These are phyloP conservation scores for Buathra laborator DNA, from an alignment of 2,888 invertebrate genomes.

Conservation along the genomic window DNA sequence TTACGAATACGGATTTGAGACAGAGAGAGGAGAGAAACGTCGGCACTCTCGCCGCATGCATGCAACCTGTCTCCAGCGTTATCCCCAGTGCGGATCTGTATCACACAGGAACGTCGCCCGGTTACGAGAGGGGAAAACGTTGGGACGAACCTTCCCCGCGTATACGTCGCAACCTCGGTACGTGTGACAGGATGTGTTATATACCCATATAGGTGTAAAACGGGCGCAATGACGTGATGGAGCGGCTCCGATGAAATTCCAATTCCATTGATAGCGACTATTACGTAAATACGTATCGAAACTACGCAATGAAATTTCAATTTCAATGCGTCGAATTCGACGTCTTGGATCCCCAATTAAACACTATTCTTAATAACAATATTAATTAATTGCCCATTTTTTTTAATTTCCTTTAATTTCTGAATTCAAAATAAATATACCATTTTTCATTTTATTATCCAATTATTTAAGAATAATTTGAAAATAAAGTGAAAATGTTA, in stretches of 20 bases:
- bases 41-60: constrained; percentile 33
- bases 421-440: too few species aligned
- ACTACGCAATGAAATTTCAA: background rate
- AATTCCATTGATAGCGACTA: background rate
- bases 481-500: too few species aligned
- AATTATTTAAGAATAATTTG: too few species aligned
- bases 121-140: constrained; percentile 24
- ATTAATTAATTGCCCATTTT: too few species aligned
- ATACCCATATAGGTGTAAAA: constrained; percentile 9
- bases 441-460: too few species aligned
- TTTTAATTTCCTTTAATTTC: too few species aligned
- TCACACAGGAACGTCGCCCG: constrained; percentile 22
- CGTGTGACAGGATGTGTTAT: constrained; percentile 27
- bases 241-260: constrained; percentile 19
- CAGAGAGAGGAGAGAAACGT: constrained; percentile 9
- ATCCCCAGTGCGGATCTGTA: constrained; percentile 41
- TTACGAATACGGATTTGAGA: constrained; percentile 57
- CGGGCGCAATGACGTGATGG: constrained; percentile 26
- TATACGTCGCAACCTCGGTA: constrained; percentile 4
- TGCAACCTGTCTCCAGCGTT: constrained; percentile 46
- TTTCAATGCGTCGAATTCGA: too few species aligned
- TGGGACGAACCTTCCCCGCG: constrained; percentile 27
- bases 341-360: background rate
- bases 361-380: background rate
- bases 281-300: background rate